Conservation (phyloP, 2,888 invertebrate genomes). For the Coelinius sp. region DNA sequence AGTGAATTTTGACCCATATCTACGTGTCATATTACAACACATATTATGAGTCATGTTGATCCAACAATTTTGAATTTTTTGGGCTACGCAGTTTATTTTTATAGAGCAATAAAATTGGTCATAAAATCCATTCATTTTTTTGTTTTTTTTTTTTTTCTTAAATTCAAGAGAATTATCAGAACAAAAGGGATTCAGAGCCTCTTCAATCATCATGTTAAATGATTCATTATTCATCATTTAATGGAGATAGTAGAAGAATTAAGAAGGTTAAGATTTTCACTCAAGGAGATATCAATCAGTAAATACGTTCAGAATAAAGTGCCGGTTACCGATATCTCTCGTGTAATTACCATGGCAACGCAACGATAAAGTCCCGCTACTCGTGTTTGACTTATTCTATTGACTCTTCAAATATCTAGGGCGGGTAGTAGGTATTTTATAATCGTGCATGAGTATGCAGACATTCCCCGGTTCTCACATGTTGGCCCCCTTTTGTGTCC, state of each 20-base stretch:
- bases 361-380: slow-evolving; percentile 55
- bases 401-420: slow-evolving; percentile 39
- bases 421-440: slow-evolving; percentile 11
- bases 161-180: background rate
- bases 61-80: slow-evolving; percentile 28
- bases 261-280: too few species aligned
- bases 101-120: slow-evolving; percentile 3
- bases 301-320: slow-evolving; percentile 22
- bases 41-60: slow-evolving; percentile 20
- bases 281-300: too few species aligned
- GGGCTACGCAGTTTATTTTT: slow-evolving; percentile 1
- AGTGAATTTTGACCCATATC: slow-evolving; percentile 13
- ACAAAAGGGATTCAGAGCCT: background rate
- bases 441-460: slow-evolving; percentile 54
- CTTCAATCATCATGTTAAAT: too few species aligned
- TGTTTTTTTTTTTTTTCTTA: background rate
- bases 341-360: slow-evolving; percentile 62
- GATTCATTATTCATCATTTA: too few species aligned
- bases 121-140: slow-evolving; percentile 12
- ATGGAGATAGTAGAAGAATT: too few species aligned
- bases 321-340: slow-evolving; percentile 50
- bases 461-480: slow-evolving; percentile 56
- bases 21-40: background rate
- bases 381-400: slow-evolving; percentile 57
- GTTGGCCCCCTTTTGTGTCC: slow-evolving; percentile 45